Conservation (phyloP, 2,888 invertebrate species). For the Strigamia maritima region DNA sequence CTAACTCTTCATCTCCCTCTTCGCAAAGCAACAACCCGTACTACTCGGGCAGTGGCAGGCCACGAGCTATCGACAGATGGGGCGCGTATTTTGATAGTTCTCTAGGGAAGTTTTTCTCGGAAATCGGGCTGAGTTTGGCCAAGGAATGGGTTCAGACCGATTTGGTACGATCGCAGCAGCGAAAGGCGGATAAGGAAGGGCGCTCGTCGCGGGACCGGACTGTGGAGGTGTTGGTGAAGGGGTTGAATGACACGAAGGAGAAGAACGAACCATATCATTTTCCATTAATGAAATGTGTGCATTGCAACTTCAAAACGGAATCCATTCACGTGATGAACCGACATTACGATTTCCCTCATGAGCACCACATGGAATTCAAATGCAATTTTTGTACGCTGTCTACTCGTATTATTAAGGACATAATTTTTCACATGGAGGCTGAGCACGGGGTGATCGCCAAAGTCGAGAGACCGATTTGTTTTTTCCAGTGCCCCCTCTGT, state of each 20-base stretch:
- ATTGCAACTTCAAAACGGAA: conserved; percentile 85
- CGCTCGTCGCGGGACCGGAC: conserved; percentile 55
- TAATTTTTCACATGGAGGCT: conserved; percentile 85
- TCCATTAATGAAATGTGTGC: conserved; percentile 74
- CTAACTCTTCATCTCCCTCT: conserved; percentile 1
- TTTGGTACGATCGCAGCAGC: conserved; percentile 77
- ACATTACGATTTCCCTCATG: conserved; percentile 55
- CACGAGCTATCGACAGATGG: conserved; percentile 45
- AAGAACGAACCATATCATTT: conserved; percentile 76
- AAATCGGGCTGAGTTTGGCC: conserved; percentile 84
- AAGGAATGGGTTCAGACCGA: conserved; percentile 93
- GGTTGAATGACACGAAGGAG: conserved; percentile 79
- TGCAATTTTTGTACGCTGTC: conserved; percentile 81
- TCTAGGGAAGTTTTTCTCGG: conserved; percentile 83
- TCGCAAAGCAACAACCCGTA: conserved; percentile 44
- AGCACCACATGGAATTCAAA: conserved; percentile 70
- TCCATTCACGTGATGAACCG: conserved; percentile 77
- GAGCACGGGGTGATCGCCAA: conserved; percentile 80
- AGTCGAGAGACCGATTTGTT: conserved; percentile 77
- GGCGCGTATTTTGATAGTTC: conserved; percentile 75
- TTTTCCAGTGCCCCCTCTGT: conserved; percentile 89
- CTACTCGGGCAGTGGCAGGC: conserved; percentile 45
- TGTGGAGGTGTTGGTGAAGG: conserved; percentile 77
- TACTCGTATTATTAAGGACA: conserved; percentile 74
- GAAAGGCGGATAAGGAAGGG: conserved; percentile 70